Conservation (phyloP, 2,888 invertebrate species). For the Clitarchus hookeri region DNA sequence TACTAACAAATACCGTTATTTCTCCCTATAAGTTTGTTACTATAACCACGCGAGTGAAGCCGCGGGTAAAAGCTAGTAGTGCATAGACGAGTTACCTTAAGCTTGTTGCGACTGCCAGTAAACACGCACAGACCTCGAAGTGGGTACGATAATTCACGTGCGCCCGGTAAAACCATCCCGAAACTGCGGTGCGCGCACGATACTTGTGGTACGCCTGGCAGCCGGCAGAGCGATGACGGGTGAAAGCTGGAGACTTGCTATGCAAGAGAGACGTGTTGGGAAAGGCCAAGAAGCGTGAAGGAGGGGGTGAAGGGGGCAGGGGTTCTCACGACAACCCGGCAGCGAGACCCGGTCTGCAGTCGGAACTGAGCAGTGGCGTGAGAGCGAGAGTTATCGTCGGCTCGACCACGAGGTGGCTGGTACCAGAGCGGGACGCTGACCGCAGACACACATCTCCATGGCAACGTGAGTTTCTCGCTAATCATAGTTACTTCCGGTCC, state of each 20-base stretch:
- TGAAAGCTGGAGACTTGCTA: background rate
- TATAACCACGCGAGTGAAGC: no score
- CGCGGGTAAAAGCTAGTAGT: no score
- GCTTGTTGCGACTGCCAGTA: no score
- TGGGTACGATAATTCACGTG: background rate
- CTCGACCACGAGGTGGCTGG: no score
- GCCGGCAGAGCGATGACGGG: background rate
- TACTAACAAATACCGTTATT: no score
- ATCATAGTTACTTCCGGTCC: no score
- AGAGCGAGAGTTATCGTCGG: background rate
- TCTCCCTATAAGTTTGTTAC: no score
- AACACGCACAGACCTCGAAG: no score
- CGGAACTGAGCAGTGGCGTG: background rate
- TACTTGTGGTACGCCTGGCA: background rate
- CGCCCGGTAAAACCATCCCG: background rate
- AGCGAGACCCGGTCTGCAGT: background rate
- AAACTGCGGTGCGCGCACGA: background rate
- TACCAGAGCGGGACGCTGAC: no score
- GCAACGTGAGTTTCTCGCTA: no score
- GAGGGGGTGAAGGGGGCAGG: background rate
- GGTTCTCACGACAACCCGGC: background rate
- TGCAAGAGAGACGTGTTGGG: background rate
- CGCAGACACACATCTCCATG: no score
- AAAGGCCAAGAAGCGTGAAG: background rate
- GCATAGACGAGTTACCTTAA: no score